Conservation (phyloP, 2,888 invertebrate genomes). For the Sylvicola cinctus region DNA sequence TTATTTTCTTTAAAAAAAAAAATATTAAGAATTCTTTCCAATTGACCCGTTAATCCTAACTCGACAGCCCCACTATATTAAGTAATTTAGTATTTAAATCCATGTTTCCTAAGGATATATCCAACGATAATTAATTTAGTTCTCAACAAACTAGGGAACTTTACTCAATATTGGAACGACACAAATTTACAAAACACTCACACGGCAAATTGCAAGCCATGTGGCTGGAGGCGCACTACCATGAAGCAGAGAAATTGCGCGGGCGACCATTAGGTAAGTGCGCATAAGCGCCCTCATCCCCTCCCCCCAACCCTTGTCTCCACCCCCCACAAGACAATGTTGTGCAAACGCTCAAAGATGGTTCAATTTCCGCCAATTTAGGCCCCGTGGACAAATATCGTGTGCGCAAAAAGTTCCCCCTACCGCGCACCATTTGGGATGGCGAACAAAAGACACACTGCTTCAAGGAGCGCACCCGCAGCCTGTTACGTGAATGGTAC, state of each 20-base stretch:
- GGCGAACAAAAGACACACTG: slow-evolving; percentile 93
- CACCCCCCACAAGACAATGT: not conserved
- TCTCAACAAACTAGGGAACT: slow-evolving; percentile 42
- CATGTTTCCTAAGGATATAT: too few species aligned
- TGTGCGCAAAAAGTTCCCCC: slow-evolving; percentile 81
- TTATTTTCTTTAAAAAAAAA: too few species aligned
- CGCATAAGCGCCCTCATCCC: slow-evolving; percentile 1
- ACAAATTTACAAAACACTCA: slow-evolving; percentile 74
- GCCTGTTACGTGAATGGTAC: slow-evolving; percentile 92
- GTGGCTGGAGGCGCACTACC: slow-evolving; percentile 90
- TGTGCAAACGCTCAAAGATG: not conserved
- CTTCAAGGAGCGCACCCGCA: slow-evolving; percentile 89
- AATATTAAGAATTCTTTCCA: too few species aligned
- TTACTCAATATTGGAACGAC: slow-evolving; percentile 72
- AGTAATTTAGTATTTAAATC: too few species aligned
- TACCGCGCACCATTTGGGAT: slow-evolving; percentile 86
- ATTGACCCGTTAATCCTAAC: too few species aligned
- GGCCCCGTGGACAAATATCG: slow-evolving; percentile 85
- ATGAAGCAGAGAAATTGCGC: slow-evolving; percentile 76
- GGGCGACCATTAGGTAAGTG: slow-evolving; percentile 55
- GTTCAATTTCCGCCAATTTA: slow-evolving; percentile 2
- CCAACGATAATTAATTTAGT: too few species aligned
- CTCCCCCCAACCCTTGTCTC: slow-evolving; percentile 5
- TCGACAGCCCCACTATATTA: too few species aligned
- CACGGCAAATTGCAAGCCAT: slow-evolving; percentile 77